Conservation (phyloP, 1,140 invertebrate species). For the Pseudomyrmex dendroicus region DNA sequence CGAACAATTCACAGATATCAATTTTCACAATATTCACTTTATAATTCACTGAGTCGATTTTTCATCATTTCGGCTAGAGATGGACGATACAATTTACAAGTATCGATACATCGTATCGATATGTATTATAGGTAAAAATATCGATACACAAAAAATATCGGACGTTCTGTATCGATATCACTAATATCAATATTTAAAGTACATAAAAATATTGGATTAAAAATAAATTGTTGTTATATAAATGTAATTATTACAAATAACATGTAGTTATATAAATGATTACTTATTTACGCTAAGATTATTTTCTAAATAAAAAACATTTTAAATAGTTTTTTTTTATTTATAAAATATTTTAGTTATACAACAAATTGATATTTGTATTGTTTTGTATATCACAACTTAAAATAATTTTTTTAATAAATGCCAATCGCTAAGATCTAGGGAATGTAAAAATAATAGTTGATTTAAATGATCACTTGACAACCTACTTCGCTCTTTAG, state of each 20-base stretch:
- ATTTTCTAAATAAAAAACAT: not conserved
- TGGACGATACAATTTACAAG: constrained; percentile 3
- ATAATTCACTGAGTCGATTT: no score
- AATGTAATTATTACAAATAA: constrained; percentile 5
- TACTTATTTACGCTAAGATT: constrained; percentile 10
- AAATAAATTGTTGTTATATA: not conserved
- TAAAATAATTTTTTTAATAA: no score
- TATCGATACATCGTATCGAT: not conserved
- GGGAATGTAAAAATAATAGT: no score
- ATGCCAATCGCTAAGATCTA: no score
- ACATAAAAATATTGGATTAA: constrained; percentile 6
- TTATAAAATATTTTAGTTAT: no score
- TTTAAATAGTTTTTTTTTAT: not conserved
- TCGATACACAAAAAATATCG: constrained; percentile 1
- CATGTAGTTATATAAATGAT: not conserved
- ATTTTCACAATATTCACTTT: no score
- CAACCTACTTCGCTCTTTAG: no score
- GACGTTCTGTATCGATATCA: constrained; percentile 13
- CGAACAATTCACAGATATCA: no score
- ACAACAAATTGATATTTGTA: no score
- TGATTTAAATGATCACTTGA: no score
- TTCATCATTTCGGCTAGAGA: not conserved
- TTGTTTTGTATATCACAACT: no score
- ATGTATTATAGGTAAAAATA: not conserved
- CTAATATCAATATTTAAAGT: constrained; percentile 10